These are phyloP conservation scores for Aspidiotus destructor DNA, from an alignment of 2,888 invertebrate genomes.

Conservation along the genomic window DNA sequence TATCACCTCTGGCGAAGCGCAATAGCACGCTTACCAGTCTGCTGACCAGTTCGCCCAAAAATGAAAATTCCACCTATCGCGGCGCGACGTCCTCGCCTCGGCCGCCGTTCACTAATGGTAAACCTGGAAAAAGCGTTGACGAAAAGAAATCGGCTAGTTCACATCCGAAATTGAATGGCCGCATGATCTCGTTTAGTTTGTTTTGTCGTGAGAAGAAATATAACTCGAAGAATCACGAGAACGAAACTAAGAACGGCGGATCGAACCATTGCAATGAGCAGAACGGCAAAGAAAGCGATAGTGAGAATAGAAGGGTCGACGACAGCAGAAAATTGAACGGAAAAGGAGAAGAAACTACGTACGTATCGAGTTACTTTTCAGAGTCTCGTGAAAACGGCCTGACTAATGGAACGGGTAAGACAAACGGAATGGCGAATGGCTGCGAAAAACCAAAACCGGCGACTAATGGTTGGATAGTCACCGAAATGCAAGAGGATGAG, in stretches of 20 bases:
- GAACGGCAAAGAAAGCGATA: background rate
- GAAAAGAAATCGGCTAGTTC: conserved; percentile 1
- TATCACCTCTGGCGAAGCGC: conserved; percentile 21
- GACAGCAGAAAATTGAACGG: conserved; percentile 1
- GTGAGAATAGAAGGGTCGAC: background rate
- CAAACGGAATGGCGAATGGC: background rate
- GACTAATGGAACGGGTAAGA: conserved; percentile 12
- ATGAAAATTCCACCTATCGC: conserved; percentile 3
- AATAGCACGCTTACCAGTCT: conserved; percentile 28
- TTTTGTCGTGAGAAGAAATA: conserved; percentile 8
- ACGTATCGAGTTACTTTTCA: background rate
- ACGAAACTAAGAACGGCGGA: background rate
- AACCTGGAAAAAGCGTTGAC: background rate
- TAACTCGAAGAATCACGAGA: background rate
- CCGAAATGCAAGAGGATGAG: conserved; percentile 12
- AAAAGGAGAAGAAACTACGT: background rate
- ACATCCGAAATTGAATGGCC: background rate
- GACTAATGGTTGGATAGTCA: conserved; percentile 25
- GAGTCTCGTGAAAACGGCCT: conserved; percentile 9
- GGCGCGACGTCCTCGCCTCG: conserved; percentile 3
- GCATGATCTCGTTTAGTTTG: conserved; percentile 15
- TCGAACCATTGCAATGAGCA: background rate
- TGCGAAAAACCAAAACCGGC: background rate
- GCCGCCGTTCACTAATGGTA: background rate
- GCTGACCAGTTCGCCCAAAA: conserved; percentile 21